A percentile compares a stretch with the other conserved stretches of the same genome.
These are phyloP conservation scores for Semaprochilodus insignis DNA, from an alignment of 2,797 vertebrate species.

Conservation along the genomic window DNA sequence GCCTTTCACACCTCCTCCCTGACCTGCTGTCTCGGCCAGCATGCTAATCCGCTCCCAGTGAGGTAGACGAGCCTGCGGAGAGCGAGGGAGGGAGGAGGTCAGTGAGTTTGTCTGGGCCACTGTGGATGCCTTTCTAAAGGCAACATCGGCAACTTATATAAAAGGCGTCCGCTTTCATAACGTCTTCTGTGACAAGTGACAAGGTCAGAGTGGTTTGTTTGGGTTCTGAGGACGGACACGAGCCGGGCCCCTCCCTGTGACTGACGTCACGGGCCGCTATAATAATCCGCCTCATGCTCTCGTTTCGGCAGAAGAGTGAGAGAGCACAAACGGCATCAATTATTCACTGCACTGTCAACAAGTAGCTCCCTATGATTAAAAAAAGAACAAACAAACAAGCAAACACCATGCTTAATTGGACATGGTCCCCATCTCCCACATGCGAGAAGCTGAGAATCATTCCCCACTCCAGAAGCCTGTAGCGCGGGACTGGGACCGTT, in stretches of 20 bases:
- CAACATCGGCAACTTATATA: slow-evolving; percentile 43
- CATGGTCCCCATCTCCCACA: slow-evolving; percentile 24
- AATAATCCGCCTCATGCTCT: background rate
- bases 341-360: slow-evolving; percentile 34
- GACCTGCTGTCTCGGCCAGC: slow-evolving; percentile 15
- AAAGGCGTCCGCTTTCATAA: slow-evolving; percentile 55
- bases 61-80: slow-evolving; percentile 41
- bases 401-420: slow-evolving; percentile 40
- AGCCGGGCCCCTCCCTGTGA: background rate
- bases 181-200: slow-evolving; percentile 42
- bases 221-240: slow-evolving; percentile 26
- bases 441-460: slow-evolving; percentile 28
- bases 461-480: slow-evolving; percentile 5
- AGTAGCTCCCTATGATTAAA: slow-evolving; percentile 11
- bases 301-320: background rate
- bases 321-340: slow-evolving; percentile 17
- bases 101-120: slow-evolving; percentile 53
- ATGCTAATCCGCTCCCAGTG: slow-evolving; percentile 43
- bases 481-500: slow-evolving; percentile 16
- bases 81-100: slow-evolving; percentile 44
- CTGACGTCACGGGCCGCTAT: slow-evolving; percentile 13
- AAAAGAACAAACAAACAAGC: background rate
- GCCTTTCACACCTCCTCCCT: slow-evolving; percentile 36
- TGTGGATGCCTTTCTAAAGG: slow-evolving; percentile 50
- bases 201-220: slow-evolving; percentile 47